Evolutionary conservation across 2,797 vertebrate species (phyloP).

Genomic region (Pelochelys cantorii): DNA sequence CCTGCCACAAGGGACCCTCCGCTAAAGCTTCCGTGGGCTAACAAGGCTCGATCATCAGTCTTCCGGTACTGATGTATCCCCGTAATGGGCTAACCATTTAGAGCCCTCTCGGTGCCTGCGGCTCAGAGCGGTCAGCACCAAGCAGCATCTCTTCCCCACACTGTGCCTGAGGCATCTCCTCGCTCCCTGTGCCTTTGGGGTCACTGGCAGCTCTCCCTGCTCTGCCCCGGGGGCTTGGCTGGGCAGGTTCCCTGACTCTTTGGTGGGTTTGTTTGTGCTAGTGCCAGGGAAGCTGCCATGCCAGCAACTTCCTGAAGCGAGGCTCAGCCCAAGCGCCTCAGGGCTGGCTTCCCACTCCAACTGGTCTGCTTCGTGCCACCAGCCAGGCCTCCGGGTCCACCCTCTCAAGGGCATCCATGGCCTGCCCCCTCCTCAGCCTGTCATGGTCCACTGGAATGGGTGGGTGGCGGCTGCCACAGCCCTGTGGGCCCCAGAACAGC

Average conservation of each 20-base stretch:
- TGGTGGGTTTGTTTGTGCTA: background rate
- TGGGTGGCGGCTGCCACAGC: background rate
- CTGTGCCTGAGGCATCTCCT: background rate
- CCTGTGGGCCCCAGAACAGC: background rate
- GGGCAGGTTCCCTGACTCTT: background rate
- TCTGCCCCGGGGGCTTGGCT: background rate
- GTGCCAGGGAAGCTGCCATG: background rate
- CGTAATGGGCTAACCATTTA: slow-evolving; percentile 25
- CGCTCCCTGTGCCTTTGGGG: background rate
- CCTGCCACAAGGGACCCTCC: background rate
- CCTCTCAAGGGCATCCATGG: background rate
- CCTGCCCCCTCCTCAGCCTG: background rate
- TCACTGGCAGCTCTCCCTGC: background rate
- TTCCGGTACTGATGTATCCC: background rate
- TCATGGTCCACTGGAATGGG: background rate
- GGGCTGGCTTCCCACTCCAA: background rate
- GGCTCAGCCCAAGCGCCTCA: background rate
- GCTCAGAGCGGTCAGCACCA: background rate
- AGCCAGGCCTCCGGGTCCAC: background rate
- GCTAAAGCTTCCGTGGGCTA: slow-evolving; percentile 29
- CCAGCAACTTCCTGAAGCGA: background rate
- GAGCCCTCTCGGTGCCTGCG: slow-evolving; percentile 68
- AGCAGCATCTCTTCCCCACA: background rate
- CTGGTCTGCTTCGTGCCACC: background rate
- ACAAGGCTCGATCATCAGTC: background rate